These are phyloP conservation scores for Fissipunctia ypsillon DNA, from an alignment of 2,888 invertebrate genomes.

Conservation along the genomic window DNA sequence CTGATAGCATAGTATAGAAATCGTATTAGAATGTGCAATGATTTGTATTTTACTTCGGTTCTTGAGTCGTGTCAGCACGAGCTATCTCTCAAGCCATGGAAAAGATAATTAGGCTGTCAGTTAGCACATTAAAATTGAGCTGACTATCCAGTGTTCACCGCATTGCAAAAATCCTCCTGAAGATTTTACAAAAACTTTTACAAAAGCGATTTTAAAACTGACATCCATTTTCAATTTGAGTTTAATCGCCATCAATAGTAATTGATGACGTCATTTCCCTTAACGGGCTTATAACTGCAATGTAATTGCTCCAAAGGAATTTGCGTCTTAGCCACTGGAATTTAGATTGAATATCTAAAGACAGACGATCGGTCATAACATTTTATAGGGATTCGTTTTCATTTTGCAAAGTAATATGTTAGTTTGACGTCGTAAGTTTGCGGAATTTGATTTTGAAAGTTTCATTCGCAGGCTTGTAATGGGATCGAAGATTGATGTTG, in stretches of 20 bases:
- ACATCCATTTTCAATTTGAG: slow-evolving; percentile 38
- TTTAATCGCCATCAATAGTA: slow-evolving; percentile 40
- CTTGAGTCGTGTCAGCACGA: background rate
- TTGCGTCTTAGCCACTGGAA: slow-evolving; percentile 47
- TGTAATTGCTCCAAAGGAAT: slow-evolving; percentile 54
- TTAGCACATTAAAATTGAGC: background rate
- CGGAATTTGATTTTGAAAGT: slow-evolving; percentile 32
- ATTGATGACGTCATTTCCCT: slow-evolving; percentile 48
- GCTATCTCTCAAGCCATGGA: background rate
- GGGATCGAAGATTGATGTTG: slow-evolving; percentile 5
- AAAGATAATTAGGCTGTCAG: background rate
- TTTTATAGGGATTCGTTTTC: slow-evolving; percentile 54
- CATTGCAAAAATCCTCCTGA: too few relatives aligned
- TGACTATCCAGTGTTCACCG: too few relatives aligned
- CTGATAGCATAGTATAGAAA: background rate
- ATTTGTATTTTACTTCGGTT: background rate
- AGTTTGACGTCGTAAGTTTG: slow-evolving; percentile 18
- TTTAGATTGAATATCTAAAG: slow-evolving; percentile 57
- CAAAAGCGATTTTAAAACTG: slow-evolving; percentile 19
- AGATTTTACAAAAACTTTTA: slow-evolving; percentile 1
- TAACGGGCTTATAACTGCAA: slow-evolving; percentile 53
- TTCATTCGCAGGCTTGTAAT: slow-evolving; percentile 16
- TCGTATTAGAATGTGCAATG: background rate
- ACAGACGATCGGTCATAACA: slow-evolving; percentile 44
- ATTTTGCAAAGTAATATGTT: slow-evolving; percentile 52